phyloP scores from a whole-genome alignment of 1,140 invertebrate species.

The Archivesica marissinica region DNA sequence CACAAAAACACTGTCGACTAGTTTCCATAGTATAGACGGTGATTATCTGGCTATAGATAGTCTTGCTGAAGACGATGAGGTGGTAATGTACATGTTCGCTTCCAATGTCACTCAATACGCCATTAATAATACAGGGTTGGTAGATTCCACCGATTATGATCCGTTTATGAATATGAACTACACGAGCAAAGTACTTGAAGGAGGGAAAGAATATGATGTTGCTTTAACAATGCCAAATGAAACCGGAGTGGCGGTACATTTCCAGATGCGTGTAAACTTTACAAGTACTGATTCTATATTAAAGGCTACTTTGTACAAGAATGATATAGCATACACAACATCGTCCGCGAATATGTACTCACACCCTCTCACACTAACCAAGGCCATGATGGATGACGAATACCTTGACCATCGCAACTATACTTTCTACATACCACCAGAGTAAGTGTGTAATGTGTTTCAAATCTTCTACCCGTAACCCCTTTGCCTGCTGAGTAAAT shows the following conservation, averaged over 20 bases:
- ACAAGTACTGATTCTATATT: not conserved
- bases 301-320: conserved; percentile 28
- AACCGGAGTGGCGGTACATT: conserved; percentile 20
- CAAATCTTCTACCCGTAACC: not conserved
- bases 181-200: conserved; percentile 51
- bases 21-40: conserved; percentile 71
- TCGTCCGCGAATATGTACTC: not conserved
- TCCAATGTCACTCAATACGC: conserved; percentile 42
- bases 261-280: conserved; percentile 37
- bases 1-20: conserved; percentile 67
- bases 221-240: not conserved
- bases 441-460: too few species aligned
- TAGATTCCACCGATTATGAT: conserved; percentile 67
- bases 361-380: not conserved
- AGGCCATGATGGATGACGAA: conserved; percentile 33
- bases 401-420: conserved; percentile 70
- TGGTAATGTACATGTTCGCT: conserved; percentile 69
- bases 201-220: not conserved
- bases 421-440: conserved; percentile 73
- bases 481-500: too few species aligned
- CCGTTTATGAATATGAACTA: conserved; percentile 64
- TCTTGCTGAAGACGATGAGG: conserved; percentile 40
- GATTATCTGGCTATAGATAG: conserved; percentile 62
- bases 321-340: not conserved
- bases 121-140: conserved; percentile 54